phyloP scores from a whole-genome alignment of 2,888 invertebrate genomes.

The Nemoura dubitans region DNA sequence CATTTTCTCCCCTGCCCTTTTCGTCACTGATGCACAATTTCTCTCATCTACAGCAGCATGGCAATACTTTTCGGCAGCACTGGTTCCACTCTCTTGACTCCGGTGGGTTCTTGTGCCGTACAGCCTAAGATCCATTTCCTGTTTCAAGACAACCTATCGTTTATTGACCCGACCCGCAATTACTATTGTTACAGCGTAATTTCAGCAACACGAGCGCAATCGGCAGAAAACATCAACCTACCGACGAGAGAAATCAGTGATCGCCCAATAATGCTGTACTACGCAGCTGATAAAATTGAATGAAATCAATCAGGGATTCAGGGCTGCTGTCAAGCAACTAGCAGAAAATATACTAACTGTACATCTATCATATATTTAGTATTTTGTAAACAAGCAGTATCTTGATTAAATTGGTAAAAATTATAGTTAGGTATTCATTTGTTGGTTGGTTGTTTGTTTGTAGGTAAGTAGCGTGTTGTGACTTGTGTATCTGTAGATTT shows the following conservation, averaged over 20 bases:
- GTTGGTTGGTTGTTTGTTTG: no score
- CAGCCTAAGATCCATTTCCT: background rate
- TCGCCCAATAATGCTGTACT: no score
- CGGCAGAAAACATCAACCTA: constrained; percentile 1
- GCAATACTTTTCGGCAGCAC: background rate
- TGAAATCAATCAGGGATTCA: background rate
- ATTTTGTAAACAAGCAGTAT: no score
- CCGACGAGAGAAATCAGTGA: background rate
- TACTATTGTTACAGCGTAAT: background rate
- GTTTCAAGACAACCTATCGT: background rate
- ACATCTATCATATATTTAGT: no score
- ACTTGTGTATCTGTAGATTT: no score
- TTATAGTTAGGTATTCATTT: no score
- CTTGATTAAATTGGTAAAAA: no score
- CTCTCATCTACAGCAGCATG: background rate
- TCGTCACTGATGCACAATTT: background rate
- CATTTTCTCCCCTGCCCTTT: background rate
- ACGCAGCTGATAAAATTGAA: background rate
- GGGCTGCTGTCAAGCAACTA: no score
- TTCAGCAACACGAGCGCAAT: background rate
- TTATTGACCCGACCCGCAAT: constrained; percentile 24
- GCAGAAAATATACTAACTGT: no score
- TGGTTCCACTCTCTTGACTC: background rate
- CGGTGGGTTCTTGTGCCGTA: background rate
- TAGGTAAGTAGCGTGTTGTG: no score